These are phyloP conservation scores for Harmothoe impar DNA, from an alignment of 2,888 invertebrate species.

Conservation along the genomic window DNA sequence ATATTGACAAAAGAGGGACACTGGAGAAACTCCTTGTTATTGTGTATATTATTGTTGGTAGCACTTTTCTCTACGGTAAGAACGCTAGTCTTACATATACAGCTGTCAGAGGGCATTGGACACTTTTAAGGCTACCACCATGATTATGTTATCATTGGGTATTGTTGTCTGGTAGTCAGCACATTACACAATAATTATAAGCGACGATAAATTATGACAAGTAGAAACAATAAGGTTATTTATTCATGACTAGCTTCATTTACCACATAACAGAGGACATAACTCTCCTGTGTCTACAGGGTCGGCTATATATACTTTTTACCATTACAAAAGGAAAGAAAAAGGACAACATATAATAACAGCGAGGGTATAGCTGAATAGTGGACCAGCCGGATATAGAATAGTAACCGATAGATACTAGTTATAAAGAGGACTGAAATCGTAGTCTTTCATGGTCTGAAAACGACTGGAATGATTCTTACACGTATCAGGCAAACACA, in stretches of 20 bases:
- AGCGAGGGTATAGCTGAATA: background rate
- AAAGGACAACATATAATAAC: background rate
- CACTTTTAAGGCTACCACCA: constrained; percentile 52
- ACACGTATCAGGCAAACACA: constrained; percentile 38
- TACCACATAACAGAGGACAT: background rate
- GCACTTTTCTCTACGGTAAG: background rate
- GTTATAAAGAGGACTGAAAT: background rate
- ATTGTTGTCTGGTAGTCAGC: constrained; percentile 18
- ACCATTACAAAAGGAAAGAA: background rate
- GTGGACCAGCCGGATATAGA: constrained; percentile 25
- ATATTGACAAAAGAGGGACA: no score
- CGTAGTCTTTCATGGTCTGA: constrained; percentile 37
- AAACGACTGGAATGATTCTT: constrained; percentile 55
- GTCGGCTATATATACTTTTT: background rate
- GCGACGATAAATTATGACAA: constrained; percentile 41
- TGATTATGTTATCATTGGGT: constrained; percentile 45
- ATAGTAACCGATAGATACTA: background rate
- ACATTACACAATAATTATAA: background rate
- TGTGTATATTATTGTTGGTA: no score
- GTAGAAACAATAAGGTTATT: constrained; percentile 10
- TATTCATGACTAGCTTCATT: background rate
- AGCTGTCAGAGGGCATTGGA: constrained; percentile 50
- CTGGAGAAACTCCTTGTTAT: no score
- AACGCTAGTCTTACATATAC: constrained; percentile 26
- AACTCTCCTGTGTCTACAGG: background rate